Percentiles rank a stretch among this genome's conserved stretches.
These are phyloP conservation scores for Dascillus cervinus DNA, from an alignment of 2,888 invertebrate genomes.

Conservation along the genomic window DNA sequence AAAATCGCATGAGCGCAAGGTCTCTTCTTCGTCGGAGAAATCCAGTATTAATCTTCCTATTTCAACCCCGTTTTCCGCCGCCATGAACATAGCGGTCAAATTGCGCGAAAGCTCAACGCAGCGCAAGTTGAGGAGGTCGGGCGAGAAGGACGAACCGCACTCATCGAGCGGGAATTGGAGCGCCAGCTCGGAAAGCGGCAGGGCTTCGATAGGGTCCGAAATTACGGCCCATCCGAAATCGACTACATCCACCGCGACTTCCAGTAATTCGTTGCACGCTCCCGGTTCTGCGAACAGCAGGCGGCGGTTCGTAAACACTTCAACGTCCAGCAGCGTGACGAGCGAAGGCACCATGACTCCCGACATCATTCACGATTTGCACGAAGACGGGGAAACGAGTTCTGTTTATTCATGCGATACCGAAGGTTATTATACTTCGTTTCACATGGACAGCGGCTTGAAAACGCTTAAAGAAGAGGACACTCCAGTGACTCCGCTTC, in stretches of 20 bases:
- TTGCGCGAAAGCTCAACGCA: conserved; percentile 67
- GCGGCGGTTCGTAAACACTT: conserved; percentile 55
- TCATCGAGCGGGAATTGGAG: conserved; percentile 94
- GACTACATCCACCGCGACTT: conserved; percentile 58
- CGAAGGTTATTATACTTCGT: conserved; percentile 96
- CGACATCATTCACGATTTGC: conserved; percentile 70
- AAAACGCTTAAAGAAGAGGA: conserved; percentile 75
- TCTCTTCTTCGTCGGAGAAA: conserved; percentile 63
- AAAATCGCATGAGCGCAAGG: conserved; percentile 69
- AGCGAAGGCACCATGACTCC: conserved; percentile 81
- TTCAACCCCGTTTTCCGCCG: conserved; percentile 47
- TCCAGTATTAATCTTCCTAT: conserved; percentile 52
- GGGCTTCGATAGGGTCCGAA: conserved; percentile 79
- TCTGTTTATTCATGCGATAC: conserved; percentile 94
- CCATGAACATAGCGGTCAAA: conserved; percentile 59
- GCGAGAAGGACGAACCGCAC: conserved; percentile 72
- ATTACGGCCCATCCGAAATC: conserved; percentile 66
- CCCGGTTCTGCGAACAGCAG: conserved; percentile 64
- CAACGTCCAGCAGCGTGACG: conserved; percentile 73
- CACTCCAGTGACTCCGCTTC: conserved; percentile 64
- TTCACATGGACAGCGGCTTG: conserved; percentile 92
- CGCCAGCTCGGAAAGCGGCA: conserved; percentile 82
- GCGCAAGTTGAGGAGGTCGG: conserved; percentile 60
- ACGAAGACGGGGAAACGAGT: conserved; percentile 80
- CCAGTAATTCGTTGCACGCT: conserved; percentile 59